Base-by-base conservation (phyloP, 1,140 invertebrate genomes). In the Piezodorus guildinii region DNA sequence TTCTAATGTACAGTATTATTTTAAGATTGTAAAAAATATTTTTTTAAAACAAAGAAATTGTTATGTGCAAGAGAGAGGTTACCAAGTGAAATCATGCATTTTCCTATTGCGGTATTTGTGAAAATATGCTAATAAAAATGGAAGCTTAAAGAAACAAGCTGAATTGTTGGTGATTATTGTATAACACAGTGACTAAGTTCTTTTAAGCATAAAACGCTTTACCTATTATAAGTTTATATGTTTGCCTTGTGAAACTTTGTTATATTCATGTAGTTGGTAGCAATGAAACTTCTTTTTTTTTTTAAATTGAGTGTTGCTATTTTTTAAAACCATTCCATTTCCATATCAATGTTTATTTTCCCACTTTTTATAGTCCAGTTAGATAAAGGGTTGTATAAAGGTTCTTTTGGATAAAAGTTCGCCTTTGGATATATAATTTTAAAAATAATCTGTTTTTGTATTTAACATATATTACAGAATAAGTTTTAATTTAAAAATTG, bases 31-130 rank as follows among this genome's bases (percentile, higher is more conserved):
- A 56, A 16, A 56, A 56, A 56, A 5, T 15, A 9, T 21, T 19
- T 25, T 16, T 56, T 16, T 56, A 39, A 39, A 39, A 39, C 34
- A 39, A 39, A 39, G 34, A 39, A 56, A 23, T 56, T 56, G 52
- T 56, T 10, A 56, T 56, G 15, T 56, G 52, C 14, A 56, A 25
- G 52, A 56, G 52, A 56, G 52, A 56, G 52, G 52, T 56, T 56
- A 56, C 52, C 52, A 56, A 56, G 14, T 56, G 21, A 56, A 56
- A 56, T 56, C 23, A 25, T 23, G 15, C 23, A 23, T 56, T 56
- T 56, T 56, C 21, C 52, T 56, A 56, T 19, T 23, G 23, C 23
- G 52, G 52, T 25, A 23, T 23, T 25, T 49, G n/a, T 17, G 46
- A 49, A 49, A 49, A 19, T 10, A 49, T 49, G 34, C 34, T 39